A percentile compares a stretch with the other conserved stretches of the same genome.
Evolutionary conservation across 2,888 invertebrate genomes (phyloP).

Genomic region (Cephus sareptanus): DNA sequence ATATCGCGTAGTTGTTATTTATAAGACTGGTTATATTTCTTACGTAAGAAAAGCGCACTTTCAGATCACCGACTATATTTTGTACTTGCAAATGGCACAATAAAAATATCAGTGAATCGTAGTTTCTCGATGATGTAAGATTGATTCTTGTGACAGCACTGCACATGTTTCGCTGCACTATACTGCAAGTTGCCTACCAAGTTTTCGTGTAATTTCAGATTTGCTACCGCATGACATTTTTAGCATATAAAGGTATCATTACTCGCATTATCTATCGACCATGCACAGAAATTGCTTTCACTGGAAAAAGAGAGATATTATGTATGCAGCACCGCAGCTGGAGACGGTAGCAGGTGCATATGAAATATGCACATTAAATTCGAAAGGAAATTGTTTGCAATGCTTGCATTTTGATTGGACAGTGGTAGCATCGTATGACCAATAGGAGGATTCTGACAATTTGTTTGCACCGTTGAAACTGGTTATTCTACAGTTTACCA

Average conservation of each 20-base stretch:
- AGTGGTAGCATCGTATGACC: background rate
- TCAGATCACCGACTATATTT: slow-evolving; percentile 64
- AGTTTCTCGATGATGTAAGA: background rate
- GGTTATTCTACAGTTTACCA: background rate
- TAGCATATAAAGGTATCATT: background rate
- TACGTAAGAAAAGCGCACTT: too few relatives aligned
- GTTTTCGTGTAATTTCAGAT: background rate
- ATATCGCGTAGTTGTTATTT: too few relatives aligned
- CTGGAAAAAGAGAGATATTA: background rate
- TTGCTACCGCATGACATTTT: background rate
- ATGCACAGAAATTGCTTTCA: background rate
- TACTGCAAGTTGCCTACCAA: background rate
- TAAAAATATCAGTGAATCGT: background rate
- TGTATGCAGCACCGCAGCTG: background rate
- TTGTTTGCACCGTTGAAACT: background rate
- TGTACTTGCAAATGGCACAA: too few relatives aligned
- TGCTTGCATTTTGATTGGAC: slow-evolving; percentile 3
- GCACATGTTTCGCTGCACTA: background rate
- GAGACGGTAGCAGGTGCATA: slow-evolving; percentile 7
- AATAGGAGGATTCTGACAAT: background rate
- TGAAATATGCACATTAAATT: slow-evolving; percentile 13
- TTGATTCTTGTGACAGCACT: background rate
- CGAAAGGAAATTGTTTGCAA: slow-evolving; percentile 12
- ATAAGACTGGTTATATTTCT: too few relatives aligned
- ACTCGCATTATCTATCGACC: background rate